These are phyloP conservation scores for Oncopodura yosiiana DNA, from an alignment of 1,140 invertebrate genomes.

Conservation along the genomic window DNA sequence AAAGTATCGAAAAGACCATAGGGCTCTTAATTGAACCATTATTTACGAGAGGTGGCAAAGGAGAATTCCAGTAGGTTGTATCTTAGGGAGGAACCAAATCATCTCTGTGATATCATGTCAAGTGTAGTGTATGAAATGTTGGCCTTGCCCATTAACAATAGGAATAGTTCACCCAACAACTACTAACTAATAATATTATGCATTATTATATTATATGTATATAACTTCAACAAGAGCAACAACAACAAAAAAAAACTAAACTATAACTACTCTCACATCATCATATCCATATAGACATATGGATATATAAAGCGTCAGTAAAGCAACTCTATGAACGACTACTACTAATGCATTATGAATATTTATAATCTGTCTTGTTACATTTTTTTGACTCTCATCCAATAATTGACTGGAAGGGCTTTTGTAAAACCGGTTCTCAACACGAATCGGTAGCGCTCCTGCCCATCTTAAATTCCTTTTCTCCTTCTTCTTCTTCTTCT, in stretches of 20 bases:
- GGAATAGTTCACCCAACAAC: conserved; percentile 31
- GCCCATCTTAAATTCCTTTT: conserved; percentile 19
- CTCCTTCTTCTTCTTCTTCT: not conserved
- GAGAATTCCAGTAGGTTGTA: conserved; percentile 26
- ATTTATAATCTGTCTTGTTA: conserved; percentile 36
- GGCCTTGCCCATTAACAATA: conserved; percentile 29
- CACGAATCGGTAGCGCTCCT: conserved; percentile 33
- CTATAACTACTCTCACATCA: too few relatives aligned
- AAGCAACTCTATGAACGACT: not conserved
- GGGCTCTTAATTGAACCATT: conserved; percentile 32
- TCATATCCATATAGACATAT: too few relatives aligned
- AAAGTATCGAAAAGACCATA: too few relatives aligned
- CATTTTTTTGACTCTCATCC: conserved; percentile 29
- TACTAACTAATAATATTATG: too few relatives aligned
- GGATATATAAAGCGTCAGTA: not conserved
- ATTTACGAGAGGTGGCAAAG: conserved; percentile 27
- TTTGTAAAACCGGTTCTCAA: conserved; percentile 30
- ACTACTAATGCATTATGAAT: conserved; percentile 28
- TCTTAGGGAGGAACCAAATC: conserved; percentile 23
- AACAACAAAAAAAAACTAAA: too few relatives aligned
- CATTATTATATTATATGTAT: too few relatives aligned
- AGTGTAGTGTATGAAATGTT: conserved; percentile 21
- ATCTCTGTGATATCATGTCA: conserved; percentile 26
- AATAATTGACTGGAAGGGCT: conserved; percentile 34
- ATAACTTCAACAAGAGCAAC: too few relatives aligned